Conservation (phyloP, 2,797 vertebrate genomes). For the Mus caroli region DNA sequence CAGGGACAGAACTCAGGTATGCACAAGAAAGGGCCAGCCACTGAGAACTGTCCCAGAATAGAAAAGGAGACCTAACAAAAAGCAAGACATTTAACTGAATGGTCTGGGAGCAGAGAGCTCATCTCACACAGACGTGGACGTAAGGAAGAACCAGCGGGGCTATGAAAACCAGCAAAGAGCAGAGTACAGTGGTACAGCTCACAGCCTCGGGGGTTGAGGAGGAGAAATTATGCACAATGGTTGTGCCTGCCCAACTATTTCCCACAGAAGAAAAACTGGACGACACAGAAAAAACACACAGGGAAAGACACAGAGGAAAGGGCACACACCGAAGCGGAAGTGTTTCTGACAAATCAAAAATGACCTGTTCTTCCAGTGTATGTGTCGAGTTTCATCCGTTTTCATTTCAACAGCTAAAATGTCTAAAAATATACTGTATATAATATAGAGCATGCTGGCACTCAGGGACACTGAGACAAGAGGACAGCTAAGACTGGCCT, state of each 20-base stretch:
- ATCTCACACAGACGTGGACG: background rate
- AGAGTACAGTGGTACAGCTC: background rate
- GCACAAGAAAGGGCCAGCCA: background rate
- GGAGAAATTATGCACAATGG: background rate
- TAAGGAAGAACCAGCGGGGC: background rate
- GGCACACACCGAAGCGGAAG: rapidly evolving
- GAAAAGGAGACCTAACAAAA: background rate
- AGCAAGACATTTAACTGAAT: background rate
- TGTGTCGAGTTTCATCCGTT: background rate
- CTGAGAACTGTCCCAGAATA: background rate
- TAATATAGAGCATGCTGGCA: background rate
- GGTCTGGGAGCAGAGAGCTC: background rate
- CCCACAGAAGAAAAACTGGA: background rate
- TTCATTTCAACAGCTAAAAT: conserved; percentile 5
- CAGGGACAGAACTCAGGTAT: background rate
- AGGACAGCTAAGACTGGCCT: background rate
- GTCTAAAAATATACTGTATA: background rate
- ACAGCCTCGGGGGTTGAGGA: background rate
- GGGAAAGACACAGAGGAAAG: background rate
- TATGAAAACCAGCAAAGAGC: background rate
- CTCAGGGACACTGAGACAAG: background rate
- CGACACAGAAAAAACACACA: too few species aligned
- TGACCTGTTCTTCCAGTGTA: background rate
- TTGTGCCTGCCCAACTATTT: background rate
- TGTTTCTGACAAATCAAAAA: too few species aligned